Base-by-base conservation (phyloP, 2,113 vertebrate genomes). In the Manacus vitellinus region DNA sequence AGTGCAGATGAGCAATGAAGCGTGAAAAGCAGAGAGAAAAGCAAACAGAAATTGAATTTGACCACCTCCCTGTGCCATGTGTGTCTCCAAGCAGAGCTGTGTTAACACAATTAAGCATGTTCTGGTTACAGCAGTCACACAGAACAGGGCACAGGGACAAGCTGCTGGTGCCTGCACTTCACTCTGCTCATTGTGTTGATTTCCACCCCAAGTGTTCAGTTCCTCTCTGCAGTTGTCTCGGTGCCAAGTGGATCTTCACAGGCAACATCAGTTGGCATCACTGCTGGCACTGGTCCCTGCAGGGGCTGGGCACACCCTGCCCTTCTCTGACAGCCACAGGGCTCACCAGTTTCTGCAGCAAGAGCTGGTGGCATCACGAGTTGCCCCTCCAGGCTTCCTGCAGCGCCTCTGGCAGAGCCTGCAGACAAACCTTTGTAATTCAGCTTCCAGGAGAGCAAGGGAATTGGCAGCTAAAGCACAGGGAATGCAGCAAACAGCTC, bases 1-100 rank as follows among this genome's bases (percentile, higher is more conserved):
- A 46, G 28, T 10, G 25, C 18, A 3, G 66, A 30, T 75, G 55
- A 84, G 62, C 87, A 62, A 16, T 39, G 25, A 81, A 41, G 52
- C 43, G 54, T 89, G 89, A 94, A 91, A 68, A 13, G 44, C 66
- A 89, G 71, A 89, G 52, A 6, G 33, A 91, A 89, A 79, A 79
- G 30, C 80, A 92, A 72, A 61, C 49, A 47, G 8, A 81, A 72
- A 81, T 47, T 39, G 56, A 87, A 49, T 54, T 81, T 63, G 56
- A 61, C 33, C 35, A 71, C 47, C 16, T 84, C 70, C 31, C 5
- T n/a, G 19, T 7, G 16, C 22, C 33, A n/a, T 51, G 22, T 7
- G 2, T 20, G 8, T 67, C 43, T 77, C 70, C 61, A 67, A 30
- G 52, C 54, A 81, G 65, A 82, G 56, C 79, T 23, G 27, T 18